phyloP scores from a whole-genome alignment of 1,140 invertebrate species.

The Anagrus nilaparvatae region DNA sequence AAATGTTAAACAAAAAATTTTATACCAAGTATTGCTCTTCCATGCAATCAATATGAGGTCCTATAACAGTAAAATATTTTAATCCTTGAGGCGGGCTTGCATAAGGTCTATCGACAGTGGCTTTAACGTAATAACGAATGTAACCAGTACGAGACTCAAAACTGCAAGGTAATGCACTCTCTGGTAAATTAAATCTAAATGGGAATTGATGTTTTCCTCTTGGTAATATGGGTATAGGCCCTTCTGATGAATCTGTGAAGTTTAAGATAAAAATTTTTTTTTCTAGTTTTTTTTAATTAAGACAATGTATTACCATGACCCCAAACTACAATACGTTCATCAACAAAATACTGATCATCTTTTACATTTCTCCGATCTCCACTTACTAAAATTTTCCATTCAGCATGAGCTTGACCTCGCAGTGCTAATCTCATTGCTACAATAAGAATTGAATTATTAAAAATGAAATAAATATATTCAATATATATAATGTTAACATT shows the following conservation, averaged over 20 bases:
- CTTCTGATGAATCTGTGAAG: slow-evolving; percentile 50
- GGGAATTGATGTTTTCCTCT: slow-evolving; percentile 66
- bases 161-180: slow-evolving; percentile 68
- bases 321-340: slow-evolving; percentile 66
- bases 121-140: slow-evolving; percentile 70
- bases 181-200: slow-evolving; percentile 68
- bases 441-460: neutral
- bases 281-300: neutral
- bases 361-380: slow-evolving; percentile 67
- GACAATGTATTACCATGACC: slow-evolving; percentile 70
- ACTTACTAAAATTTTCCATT: slow-evolving; percentile 73
- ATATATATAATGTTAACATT: slow-evolving; percentile 6
- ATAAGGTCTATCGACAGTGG: slow-evolving; percentile 72
- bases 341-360: slow-evolving; percentile 75
- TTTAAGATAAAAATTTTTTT: neutral
- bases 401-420: slow-evolving; percentile 68
- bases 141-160: slow-evolving; percentile 72
- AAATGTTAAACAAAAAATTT: slow-evolving; percentile 8
- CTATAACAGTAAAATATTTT: slow-evolving; percentile 78
- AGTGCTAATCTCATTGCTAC: slow-evolving; percentile 64
- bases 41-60: slow-evolving; percentile 79
- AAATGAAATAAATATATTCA: neutral
- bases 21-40: slow-evolving; percentile 73
- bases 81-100: slow-evolving; percentile 75
- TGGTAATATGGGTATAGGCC: slow-evolving; percentile 63